A percentile compares a stretch with the other conserved stretches of the same genome.
Evolutionary conservation across 2,888 invertebrate species (phyloP).

Genomic region (Leucophenga maculata): DNA sequence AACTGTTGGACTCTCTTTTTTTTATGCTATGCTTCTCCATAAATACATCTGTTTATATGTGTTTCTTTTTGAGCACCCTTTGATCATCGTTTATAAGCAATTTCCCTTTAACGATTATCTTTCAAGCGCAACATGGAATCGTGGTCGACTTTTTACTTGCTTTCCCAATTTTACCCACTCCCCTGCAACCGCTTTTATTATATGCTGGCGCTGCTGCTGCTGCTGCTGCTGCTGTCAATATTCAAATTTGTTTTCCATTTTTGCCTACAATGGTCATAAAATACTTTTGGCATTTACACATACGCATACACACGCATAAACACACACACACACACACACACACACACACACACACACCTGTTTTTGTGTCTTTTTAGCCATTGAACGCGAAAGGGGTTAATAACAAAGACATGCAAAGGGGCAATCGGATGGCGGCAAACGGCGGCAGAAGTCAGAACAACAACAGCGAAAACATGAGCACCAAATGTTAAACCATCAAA

Average conservation of each 20-base stretch:
- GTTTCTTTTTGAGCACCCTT: too few species aligned
- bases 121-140: neutral
- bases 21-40: too few species aligned
- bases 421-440: conserved; percentile 14
- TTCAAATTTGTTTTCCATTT: conserved; percentile 61
- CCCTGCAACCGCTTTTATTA: too few species aligned
- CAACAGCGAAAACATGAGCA: conserved; percentile 30
- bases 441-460: neutral
- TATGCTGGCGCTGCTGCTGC: too few species aligned
- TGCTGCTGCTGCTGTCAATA: conserved; percentile 35
- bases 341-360: conserved; percentile 28
- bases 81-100: too few species aligned
- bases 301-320: conserved; percentile 29
- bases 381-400: conserved; percentile 9
- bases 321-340: conserved; percentile 21
- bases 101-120: conserved; percentile 5
- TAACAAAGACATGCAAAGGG: conserved; percentile 38
- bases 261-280: conserved; percentile 58
- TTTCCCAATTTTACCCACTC: too few species aligned
- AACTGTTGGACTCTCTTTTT: too few species aligned
- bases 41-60: too few species aligned
- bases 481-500: conserved; percentile 50
- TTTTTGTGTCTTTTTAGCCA: conserved; percentile 10
- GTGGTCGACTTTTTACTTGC: too few species aligned
- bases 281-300: conserved; percentile 33